A percentile compares a stretch with the other conserved stretches of the same genome.
phyloP scores from a whole-genome alignment of 2,797 vertebrate genomes.

The Rhynchotus rufescens region DNA sequence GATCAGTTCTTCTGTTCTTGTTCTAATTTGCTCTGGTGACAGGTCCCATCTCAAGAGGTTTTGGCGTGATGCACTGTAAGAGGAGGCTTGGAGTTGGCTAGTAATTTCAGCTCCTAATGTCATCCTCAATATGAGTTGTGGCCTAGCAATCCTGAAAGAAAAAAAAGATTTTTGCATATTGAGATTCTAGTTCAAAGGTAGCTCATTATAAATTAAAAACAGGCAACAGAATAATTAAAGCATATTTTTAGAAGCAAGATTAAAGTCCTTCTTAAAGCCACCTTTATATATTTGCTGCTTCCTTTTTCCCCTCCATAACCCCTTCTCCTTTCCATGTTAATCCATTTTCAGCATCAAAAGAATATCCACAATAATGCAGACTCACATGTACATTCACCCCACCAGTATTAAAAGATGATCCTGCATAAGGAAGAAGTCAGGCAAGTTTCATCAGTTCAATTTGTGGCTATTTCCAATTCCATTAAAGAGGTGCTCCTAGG shows the following conservation, averaged over 20 bases:
- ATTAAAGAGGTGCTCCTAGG: neutral
- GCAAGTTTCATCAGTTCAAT: neutral
- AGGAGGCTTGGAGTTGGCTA: conserved; percentile 72
- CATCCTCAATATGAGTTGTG: conserved; percentile 82
- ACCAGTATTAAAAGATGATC: neutral
- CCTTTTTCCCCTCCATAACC: neutral
- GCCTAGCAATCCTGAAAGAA: conserved; percentile 75
- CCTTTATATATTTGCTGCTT: neutral
- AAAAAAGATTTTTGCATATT: neutral
- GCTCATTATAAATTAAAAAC: neutral
- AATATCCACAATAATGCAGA: neutral
- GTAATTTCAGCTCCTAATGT: conserved; percentile 79
- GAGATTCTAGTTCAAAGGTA: neutral
- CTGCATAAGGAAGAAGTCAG: neutral
- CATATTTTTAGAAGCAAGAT: neutral
- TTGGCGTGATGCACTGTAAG: conserved; percentile 59
- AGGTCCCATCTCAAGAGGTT: conserved; percentile 90
- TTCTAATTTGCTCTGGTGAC: conserved; percentile 87
- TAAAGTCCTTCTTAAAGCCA: neutral
- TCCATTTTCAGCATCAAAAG: neutral
- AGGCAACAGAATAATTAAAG: neutral
- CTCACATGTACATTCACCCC: neutral
- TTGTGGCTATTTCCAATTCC: neutral
- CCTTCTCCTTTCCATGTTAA: neutral
- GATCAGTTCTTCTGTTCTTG: conserved; percentile 86